A percentile compares a stretch with the other conserved stretches of the same genome.
Evolutionary conservation across 2,888 invertebrate genomes (phyloP).

Genomic region (Stenolophus ochropezus): DNA sequence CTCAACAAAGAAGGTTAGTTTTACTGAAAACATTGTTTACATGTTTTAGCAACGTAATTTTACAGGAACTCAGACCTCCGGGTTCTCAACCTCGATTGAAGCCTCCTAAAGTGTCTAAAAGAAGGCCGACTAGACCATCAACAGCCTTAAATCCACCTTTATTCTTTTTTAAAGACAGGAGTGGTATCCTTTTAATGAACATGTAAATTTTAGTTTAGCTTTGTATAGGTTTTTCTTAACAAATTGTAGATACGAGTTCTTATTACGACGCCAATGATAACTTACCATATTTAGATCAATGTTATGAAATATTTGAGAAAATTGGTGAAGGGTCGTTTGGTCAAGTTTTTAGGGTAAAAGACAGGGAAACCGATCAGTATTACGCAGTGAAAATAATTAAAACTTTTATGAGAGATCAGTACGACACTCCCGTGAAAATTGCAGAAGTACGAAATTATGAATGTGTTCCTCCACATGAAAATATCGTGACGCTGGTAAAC

Average conservation of each 20-base stretch:
- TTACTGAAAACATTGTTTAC: background rate
- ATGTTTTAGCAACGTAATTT: background rate
- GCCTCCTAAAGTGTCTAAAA: constrained; percentile 30
- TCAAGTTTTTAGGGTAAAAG: constrained; percentile 81
- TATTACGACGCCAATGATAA: constrained; percentile 70
- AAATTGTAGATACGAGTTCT: constrained; percentile 66
- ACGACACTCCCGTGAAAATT: constrained; percentile 77
- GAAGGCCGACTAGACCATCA: background rate
- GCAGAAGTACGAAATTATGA: constrained; percentile 83
- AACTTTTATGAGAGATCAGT: constrained; percentile 77
- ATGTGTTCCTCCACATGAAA: constrained; percentile 79
- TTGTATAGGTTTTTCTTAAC: constrained; percentile 63
- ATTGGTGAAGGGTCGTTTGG: constrained; percentile 87
- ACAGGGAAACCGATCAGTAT: constrained; percentile 78
- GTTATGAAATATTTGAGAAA: constrained; percentile 77
- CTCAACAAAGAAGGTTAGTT: constrained; percentile 55
- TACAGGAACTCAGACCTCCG: constrained; percentile 26
- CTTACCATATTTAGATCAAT: constrained; percentile 79
- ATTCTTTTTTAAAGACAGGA: background rate
- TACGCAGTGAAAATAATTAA: constrained; percentile 85
- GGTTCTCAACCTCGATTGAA: constrained; percentile 16
- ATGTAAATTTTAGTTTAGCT: background rate
- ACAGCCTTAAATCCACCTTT: background rate
- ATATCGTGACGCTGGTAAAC: constrained; percentile 80
- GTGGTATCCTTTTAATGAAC: constrained; percentile 44